These are phyloP conservation scores for Odocoileus hemionus DNA, from an alignment of 2,113 vertebrate genomes.

Conservation along the genomic window DNA sequence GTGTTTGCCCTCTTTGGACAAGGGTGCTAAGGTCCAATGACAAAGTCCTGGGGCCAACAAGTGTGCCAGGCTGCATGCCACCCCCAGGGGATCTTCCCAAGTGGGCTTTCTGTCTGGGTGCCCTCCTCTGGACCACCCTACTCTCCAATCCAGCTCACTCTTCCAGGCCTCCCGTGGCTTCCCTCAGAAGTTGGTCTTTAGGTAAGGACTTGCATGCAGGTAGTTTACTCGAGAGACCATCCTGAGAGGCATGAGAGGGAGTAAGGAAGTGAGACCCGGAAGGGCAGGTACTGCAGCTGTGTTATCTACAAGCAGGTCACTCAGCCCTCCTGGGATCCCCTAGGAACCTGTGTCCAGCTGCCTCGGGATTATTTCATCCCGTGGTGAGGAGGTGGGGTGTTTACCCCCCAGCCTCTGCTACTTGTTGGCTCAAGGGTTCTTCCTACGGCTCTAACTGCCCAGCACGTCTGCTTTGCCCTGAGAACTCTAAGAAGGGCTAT, in stretches of 20 bases:
- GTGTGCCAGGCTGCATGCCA: neutral
- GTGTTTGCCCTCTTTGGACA: neutral
- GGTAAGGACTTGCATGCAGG: neutral
- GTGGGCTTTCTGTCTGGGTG: neutral
- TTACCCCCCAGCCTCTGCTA: neutral
- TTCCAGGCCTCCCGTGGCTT: neutral
- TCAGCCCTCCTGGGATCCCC: neutral
- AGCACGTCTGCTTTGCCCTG: neutral
- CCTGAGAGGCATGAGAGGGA: neutral
- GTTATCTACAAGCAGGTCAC: neutral
- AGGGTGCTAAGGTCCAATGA: neutral
- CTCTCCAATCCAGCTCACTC: neutral
- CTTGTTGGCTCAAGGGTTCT: neutral
- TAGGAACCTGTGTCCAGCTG: neutral
- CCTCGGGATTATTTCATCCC: neutral
- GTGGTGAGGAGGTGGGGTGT: neutral
- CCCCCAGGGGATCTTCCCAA: neutral
- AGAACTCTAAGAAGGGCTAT: neutral
- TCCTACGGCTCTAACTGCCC: neutral
- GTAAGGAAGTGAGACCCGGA: neutral
- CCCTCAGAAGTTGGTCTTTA: neutral
- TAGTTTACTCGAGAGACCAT: neutral
- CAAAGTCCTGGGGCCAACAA: neutral
- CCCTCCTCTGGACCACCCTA: neutral
- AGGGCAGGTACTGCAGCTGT: neutral